phyloP scores from a whole-genome alignment of 2,797 vertebrate species.

The Nasua narica region DNA sequence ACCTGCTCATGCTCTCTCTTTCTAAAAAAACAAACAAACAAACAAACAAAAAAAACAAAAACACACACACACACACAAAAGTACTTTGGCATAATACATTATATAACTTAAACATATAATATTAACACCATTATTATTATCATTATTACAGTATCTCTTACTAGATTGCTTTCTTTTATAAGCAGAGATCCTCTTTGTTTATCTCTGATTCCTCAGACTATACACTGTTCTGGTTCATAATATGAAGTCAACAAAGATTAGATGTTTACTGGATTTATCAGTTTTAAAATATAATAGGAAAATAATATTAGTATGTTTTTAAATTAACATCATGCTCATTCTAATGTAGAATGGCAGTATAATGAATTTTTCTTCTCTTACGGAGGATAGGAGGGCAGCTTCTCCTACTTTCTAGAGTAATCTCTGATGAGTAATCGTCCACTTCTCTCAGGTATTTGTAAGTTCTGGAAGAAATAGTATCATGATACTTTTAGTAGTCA shows the following conservation, averaged over 20 bases:
- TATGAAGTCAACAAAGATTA: background rate
- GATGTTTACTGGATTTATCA: background rate
- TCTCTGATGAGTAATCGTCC: background rate
- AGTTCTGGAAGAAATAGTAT: background rate
- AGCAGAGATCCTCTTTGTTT: background rate
- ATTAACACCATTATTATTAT: background rate
- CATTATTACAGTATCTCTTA: background rate
- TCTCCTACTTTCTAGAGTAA: background rate
- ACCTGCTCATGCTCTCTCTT: background rate
- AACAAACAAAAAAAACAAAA: background rate
- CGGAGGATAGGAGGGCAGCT: rapidly evolving
- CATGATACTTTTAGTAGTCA: background rate
- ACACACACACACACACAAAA: too few relatives aligned
- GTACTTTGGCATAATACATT: background rate
- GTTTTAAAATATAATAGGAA: background rate
- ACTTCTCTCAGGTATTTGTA: background rate
- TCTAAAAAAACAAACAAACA: background rate
- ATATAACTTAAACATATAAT: background rate
- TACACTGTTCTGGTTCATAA: background rate
- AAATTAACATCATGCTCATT: background rate
- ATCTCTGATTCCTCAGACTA: background rate
- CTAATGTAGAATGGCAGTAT: background rate
- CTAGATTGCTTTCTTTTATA: background rate
- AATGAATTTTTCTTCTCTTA: background rate
- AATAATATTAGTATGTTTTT: background rate